Evolutionary conservation across 2,113 vertebrate genomes (phyloP).

Genomic region (Pogonocichla stellata): DNA sequence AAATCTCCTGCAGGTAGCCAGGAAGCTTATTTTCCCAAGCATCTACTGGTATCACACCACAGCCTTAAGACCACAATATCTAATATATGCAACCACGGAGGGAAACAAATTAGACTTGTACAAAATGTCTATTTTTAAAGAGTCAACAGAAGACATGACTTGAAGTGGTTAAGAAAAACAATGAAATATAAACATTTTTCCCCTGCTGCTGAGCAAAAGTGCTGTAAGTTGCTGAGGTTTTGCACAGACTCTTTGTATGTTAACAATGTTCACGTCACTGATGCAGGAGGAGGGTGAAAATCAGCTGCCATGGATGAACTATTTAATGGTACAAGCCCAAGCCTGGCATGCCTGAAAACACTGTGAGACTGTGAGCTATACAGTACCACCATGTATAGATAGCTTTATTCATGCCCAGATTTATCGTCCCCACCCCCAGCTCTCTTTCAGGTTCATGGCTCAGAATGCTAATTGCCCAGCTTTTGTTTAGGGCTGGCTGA

Average conservation of each 20-base stretch:
- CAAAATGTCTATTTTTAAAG: background rate
- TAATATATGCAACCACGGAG: background rate
- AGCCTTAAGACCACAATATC: background rate
- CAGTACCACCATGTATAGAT: background rate
- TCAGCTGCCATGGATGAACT: background rate
- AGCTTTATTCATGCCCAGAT: background rate
- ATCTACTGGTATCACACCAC: background rate
- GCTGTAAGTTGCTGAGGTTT: background rate
- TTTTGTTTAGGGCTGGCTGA: constrained; percentile 31
- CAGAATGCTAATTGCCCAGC: constrained; percentile 50
- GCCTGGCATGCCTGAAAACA: background rate
- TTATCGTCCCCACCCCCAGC: background rate
- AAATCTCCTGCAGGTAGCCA: background rate
- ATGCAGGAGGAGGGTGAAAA: background rate
- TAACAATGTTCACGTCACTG: background rate
- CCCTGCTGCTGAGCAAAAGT: background rate
- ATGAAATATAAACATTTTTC: background rate
- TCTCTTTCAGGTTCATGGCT: constrained; percentile 18
- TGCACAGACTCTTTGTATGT: background rate
- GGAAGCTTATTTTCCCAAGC: background rate
- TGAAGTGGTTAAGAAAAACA: background rate
- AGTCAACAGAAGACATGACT: background rate
- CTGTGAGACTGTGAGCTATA: background rate
- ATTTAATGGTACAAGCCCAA: background rate
- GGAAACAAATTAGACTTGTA: background rate